These are phyloP conservation scores for Ophioderma brevispina DNA, from an alignment of 35 echinoderm and acorn worm genomes.

Conservation along the genomic window DNA sequence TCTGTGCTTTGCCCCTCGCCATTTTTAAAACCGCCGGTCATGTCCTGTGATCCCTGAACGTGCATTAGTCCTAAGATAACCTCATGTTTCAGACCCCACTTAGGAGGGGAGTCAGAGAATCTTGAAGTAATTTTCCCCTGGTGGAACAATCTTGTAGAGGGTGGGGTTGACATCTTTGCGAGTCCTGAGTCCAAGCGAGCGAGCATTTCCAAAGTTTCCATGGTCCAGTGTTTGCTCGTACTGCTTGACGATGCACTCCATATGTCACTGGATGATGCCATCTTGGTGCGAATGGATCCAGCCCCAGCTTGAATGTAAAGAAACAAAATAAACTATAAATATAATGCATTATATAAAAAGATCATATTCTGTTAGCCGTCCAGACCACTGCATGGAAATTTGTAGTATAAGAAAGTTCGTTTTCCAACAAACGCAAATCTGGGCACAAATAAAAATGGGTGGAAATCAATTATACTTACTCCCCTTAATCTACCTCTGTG, in stretches of 20 bases:
- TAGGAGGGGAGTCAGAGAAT: conserved; percentile 61
- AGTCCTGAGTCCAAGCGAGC: conserved; percentile 23
- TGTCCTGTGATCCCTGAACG: conserved; percentile 4
- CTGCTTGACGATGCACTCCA: conserved; percentile 34
- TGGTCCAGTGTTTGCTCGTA: too few relatives aligned
- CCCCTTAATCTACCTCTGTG: too few relatives aligned
- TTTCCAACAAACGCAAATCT: too few relatives aligned
- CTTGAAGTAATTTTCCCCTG: conserved; percentile 55
- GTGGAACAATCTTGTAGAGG: conserved; percentile 49
- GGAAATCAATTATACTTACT: too few relatives aligned
- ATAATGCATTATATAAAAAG: not conserved
- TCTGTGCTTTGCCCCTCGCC: conserved; percentile 8
- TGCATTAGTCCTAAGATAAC: conserved; percentile 41
- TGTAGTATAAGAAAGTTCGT: too few relatives aligned
- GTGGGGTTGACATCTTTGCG: conserved; percentile 68
- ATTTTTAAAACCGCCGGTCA: not conserved
- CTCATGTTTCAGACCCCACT: conserved; percentile 72
- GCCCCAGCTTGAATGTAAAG: not conserved
- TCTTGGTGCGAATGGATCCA: conserved; percentile 56
- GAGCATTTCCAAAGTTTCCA: conserved; percentile 49
- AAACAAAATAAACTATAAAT: not conserved
- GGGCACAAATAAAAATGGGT: too few relatives aligned
- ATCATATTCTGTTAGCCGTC: not conserved
- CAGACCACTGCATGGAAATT: too few relatives aligned
- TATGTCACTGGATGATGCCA: conserved; percentile 59